phyloP scores from a whole-genome alignment of 2,797 vertebrate genomes.

The Pempheris klunzingeri region DNA sequence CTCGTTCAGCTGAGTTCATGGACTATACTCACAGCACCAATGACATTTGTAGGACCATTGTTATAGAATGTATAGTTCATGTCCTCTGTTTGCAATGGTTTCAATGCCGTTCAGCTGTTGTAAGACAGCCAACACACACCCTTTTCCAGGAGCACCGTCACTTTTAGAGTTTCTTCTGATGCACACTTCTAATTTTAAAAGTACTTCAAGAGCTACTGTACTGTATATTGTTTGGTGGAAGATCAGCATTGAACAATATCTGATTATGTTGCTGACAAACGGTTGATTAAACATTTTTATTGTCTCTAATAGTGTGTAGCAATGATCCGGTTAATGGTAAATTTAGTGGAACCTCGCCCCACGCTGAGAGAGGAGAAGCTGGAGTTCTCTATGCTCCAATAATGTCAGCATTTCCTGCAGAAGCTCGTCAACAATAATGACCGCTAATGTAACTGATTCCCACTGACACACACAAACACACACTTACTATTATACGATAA shows the following conservation, averaged over 20 bases:
- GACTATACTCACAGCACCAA: slow-evolving; percentile 20
- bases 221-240: not conserved
- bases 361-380: not conserved
- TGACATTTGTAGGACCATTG: slow-evolving; percentile 37
- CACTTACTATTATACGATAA: not conserved
- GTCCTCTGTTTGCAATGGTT: slow-evolving; percentile 16
- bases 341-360: not conserved
- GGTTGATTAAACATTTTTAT: slow-evolving; percentile 5
- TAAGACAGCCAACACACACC: not conserved
- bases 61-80: slow-evolving; percentile 17
- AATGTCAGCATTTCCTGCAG: not conserved
- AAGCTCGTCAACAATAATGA: not conserved
- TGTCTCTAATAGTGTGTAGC: not conserved
- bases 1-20: slow-evolving; percentile 57
- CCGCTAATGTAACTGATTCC: not conserved
- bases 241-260: not conserved
- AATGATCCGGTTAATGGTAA: not conserved
- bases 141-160: too few relatives aligned
- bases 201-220: not conserved
- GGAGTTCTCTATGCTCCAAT: not conserved
- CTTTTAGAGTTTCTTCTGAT: not conserved
- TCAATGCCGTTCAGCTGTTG: not conserved
- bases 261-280: not conserved
- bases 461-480: not conserved
- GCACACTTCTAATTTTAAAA: not conserved